These are phyloP conservation scores for Stenchaetothrips biformis DNA, from an alignment of 2,888 invertebrate genomes.

Conservation along the genomic window DNA sequence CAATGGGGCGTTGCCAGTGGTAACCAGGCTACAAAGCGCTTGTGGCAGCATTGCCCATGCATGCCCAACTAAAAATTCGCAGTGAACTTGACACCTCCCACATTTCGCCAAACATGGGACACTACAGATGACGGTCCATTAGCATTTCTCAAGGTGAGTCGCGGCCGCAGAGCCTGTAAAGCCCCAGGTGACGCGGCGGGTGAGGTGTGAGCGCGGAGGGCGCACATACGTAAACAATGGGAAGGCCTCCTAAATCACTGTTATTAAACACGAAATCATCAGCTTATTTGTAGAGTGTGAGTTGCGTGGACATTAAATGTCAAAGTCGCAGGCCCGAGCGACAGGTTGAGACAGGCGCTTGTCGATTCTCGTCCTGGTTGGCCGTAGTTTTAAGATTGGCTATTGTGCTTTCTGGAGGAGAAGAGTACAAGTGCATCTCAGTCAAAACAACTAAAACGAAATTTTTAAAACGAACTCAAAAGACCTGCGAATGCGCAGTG, in stretches of 20 bases:
- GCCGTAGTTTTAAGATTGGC: neutral
- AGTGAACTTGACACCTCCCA: neutral
- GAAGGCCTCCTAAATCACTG: too few relatives aligned
- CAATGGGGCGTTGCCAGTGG: neutral
- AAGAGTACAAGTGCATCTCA: constrained; percentile 18
- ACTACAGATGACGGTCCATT: neutral
- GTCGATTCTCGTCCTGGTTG: neutral
- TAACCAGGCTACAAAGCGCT: neutral
- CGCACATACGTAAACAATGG: too few relatives aligned
- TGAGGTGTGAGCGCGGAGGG: too few relatives aligned
- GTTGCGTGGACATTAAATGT: too few relatives aligned
- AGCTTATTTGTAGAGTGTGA: too few relatives aligned
- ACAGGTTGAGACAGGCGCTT: neutral
- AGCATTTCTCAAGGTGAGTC: neutral
- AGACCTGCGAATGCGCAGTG: neutral
- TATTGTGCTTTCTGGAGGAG: neutral
- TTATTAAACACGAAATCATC: too few relatives aligned
- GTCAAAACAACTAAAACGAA: neutral
- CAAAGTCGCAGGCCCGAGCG: too few relatives aligned
- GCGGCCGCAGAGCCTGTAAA: too few relatives aligned
- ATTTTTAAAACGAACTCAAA: too few relatives aligned
- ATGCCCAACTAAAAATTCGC: neutral
- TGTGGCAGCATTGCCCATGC: neutral
- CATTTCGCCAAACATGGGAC: neutral
- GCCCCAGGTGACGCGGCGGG: too few relatives aligned